Conservation (phyloP, 2,888 invertebrate species). For the Plebejus melissa region DNA sequence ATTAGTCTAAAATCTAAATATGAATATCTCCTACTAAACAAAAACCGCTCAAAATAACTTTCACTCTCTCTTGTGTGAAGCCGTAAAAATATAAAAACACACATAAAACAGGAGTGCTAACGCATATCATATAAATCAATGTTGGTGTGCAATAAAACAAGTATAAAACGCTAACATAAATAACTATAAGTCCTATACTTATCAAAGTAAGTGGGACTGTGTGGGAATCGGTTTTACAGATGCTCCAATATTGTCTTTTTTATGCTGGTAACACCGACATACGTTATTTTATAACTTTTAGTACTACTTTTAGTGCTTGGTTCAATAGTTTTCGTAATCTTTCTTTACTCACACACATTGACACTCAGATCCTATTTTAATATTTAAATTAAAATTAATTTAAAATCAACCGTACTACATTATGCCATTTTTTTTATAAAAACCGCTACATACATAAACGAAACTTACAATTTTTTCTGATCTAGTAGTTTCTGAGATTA, state of each 20-base stretch:
- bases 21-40: not conserved
- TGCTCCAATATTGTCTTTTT: conserved; percentile 7
- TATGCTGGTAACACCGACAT: not conserved
- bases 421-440: too few relatives aligned
- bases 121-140: conserved; percentile 20
- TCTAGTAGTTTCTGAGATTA: too few relatives aligned
- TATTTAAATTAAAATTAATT: too few relatives aligned
- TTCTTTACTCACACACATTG: not conserved
- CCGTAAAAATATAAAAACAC: conserved; percentile 22
- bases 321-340: not conserved
- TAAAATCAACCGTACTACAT: too few relatives aligned
- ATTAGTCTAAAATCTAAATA: too few relatives aligned
- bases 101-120: conserved; percentile 27
- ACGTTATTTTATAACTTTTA: not conserved
- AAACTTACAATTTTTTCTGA: too few relatives aligned
- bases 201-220: conserved; percentile 27
- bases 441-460: too few relatives aligned
- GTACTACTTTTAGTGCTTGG: not conserved
- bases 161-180: conserved; percentile 23
- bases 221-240: conserved; percentile 25
- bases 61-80: not conserved
- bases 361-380: too few relatives aligned
- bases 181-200: conserved; percentile 26
- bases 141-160: conserved; percentile 27
- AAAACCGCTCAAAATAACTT: not conserved